phyloP scores from a whole-genome alignment of 2,797 vertebrate species.

The Tenualosa thibaudeaui region DNA sequence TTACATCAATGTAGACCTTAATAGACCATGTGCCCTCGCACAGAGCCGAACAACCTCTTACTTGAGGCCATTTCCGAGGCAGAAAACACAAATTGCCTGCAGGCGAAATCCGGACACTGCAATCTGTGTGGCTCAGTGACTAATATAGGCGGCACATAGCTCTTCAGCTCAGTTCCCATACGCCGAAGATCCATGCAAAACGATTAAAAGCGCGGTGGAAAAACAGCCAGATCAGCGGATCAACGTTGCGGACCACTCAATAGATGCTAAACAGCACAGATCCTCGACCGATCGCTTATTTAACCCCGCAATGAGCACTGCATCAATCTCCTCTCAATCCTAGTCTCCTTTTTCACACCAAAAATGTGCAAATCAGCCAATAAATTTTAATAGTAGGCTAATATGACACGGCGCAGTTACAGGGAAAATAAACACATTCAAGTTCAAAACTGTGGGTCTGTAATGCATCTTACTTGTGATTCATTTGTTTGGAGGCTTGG shows the following conservation, averaged over 20 bases:
- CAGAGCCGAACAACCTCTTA: neutral
- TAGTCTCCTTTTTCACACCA: slow-evolving; percentile 25
- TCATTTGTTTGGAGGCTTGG: neutral
- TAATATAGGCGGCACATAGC: slow-evolving; percentile 26
- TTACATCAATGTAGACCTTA: neutral
- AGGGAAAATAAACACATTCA: neutral
- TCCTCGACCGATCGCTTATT: slow-evolving; percentile 58
- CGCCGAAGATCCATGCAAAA: slow-evolving; percentile 55
- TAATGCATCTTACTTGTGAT: neutral
- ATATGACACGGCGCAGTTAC: neutral
- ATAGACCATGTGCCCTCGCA: neutral
- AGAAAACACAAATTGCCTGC: slow-evolving; percentile 11
- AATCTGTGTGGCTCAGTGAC: slow-evolving; percentile 19
- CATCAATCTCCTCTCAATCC: slow-evolving; percentile 58
- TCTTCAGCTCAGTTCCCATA: slow-evolving; percentile 46
- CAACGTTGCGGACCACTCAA: slow-evolving; percentile 56
- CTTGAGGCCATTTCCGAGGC: neutral
- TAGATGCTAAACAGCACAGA: slow-evolving; percentile 50
- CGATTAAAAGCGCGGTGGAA: slow-evolving; percentile 46
- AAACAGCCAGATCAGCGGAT: slow-evolving; percentile 64
- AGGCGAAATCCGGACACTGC: neutral
- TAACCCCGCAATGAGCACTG: slow-evolving; percentile 60
- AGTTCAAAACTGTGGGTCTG: neutral
- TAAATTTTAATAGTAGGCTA: neutral
- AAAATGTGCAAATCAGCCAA: neutral